Evolutionary conservation across 2,113 vertebrate species (phyloP), one percentile per base, ranked within the genome.

Genomic region (Aramus guarauna): DNA sequence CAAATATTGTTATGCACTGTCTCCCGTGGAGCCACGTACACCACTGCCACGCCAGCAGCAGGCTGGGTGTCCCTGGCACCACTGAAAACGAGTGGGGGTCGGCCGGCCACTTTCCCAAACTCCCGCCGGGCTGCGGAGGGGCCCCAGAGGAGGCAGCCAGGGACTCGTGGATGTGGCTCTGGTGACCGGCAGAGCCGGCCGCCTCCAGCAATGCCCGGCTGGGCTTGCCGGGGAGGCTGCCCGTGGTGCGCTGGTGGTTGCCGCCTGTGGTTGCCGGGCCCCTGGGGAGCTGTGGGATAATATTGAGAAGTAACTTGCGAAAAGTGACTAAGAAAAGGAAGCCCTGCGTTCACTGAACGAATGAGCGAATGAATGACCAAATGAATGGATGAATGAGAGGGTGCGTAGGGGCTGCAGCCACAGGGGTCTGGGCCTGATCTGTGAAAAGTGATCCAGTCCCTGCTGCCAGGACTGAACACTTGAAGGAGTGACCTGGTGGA

Each of bases 211-310:
- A 2, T 3, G 5, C 5, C 7, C 1, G 1, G 30, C 56, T 71
- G 63, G 36, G 69, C 58, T 55, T 14, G 27, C 39, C 48, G 63
- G 36, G 17, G 75, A 89, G 63, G 53, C 41, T 85, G 63, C 34
- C 63, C 39, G 75, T 17, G 81, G 32, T 26, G 27, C 0, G 4
- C 41, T n/a, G 41, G 47, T 1, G 6, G 41, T 26, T 58, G 67
- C 45, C 1, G 1, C 20, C 52, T 62, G 67, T 4, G 2, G 10
- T 47, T 1, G 0, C 18, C 0, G 4, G 45, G 59, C 2, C 64
- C 76, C 64, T 24, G 24, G 55, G 78, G 67, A 88, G 67, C 67
- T 59, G 50, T 53, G 56, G 67, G 62, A 8, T 88, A 29, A 39
- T 58, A 74, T 74, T 64, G 58, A 77, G 77, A 72, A 29, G 50